phyloP scores from a whole-genome alignment of 2,797 vertebrate species.

The Dryobates pubescens region DNA sequence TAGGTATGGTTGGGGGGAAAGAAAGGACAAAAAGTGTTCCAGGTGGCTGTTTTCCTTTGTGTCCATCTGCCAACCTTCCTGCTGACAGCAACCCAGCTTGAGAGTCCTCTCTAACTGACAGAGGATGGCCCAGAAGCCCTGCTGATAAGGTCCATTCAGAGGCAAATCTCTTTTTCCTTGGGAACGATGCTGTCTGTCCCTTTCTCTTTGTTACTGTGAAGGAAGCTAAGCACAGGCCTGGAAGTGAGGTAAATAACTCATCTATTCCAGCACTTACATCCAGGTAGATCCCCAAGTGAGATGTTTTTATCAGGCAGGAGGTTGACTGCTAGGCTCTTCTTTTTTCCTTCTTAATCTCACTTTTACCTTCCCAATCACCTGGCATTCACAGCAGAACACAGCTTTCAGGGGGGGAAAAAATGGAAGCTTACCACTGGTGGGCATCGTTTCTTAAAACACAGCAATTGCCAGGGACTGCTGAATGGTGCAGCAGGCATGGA shows the following conservation, averaged over 20 bases:
- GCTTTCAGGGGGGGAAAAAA: not conserved
- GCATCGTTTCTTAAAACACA: not conserved
- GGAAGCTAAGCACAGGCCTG: not conserved
- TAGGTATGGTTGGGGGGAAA: not conserved
- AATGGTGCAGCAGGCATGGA: not conserved
- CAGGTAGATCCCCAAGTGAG: not conserved
- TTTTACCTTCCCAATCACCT: not conserved
- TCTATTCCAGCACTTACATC: not conserved
- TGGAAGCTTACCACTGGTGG: not conserved
- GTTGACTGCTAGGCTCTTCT: not conserved
- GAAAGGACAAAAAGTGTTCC: not conserved
- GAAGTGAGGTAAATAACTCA: not conserved
- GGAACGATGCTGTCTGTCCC: not conserved
- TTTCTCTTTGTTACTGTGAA: not conserved
- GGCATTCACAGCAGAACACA: not conserved
- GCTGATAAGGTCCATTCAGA: not conserved
- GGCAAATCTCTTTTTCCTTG: not conserved
- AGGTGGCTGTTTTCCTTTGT: not conserved
- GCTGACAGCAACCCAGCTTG: not conserved
- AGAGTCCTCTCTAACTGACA: not conserved
- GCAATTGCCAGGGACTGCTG: not conserved
- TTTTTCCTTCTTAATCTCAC: not conserved
- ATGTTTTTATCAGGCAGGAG: not conserved
- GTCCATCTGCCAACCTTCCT: not conserved
- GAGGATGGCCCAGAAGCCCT: not conserved